Percentiles rank a stretch among this genome's conserved stretches.
phyloP scores from a whole-genome alignment of 2,113 vertebrate species.

The Podocnemis expansa region DNA sequence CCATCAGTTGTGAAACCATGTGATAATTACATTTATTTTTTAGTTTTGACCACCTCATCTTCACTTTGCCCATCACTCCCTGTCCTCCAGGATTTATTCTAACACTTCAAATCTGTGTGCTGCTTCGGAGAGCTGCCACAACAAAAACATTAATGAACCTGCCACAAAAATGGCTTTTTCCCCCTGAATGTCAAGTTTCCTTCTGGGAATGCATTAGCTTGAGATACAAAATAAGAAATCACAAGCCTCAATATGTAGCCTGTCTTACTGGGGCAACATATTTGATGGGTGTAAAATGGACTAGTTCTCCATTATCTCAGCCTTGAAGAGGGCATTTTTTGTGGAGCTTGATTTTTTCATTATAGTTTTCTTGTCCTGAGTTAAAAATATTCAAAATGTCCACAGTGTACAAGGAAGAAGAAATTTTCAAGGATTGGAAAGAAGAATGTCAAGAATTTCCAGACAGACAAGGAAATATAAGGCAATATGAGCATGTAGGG shows the following conservation, averaged over 20 bases:
- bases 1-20: background rate
- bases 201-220: background rate
- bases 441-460: background rate
- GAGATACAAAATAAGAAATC: background rate
- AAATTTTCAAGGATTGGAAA: background rate
- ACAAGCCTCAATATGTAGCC: background rate
- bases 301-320: background rate
- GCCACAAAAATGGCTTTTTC: background rate
- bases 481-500: rapidly evolving
- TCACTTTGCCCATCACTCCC: background rate
- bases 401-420: background rate
- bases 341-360: no score
- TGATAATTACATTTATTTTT: background rate
- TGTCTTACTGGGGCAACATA: background rate
- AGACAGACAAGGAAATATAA: background rate
- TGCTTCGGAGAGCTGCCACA: background rate
- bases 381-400: background rate
- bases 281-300: background rate
- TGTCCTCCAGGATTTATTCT: background rate
- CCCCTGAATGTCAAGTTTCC: background rate
- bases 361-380: background rate
- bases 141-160: background rate
- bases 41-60: background rate
- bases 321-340: no score
- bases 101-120: background rate